Evolutionary conservation across 2,888 invertebrate species (phyloP), one percentile per base, ranked within the genome.

Genomic region (Adineta ricciae): DNA sequence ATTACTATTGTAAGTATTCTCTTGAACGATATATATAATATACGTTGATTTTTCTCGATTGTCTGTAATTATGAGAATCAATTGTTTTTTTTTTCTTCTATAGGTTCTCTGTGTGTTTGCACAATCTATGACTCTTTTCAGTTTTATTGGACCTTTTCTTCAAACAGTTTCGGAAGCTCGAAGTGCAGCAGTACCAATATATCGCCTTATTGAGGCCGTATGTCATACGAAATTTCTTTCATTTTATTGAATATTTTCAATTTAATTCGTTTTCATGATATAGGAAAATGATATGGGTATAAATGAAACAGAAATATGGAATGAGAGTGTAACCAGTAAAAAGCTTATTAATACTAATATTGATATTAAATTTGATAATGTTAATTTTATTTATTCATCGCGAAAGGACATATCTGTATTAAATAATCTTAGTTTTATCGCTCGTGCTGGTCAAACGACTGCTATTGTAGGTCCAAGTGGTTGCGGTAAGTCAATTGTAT

Each of bases 311-410:
- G 52, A 52, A 11, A 11, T 52, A 52, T 52, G 52, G 52, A 21
- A 52, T 24, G 52, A 52, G 4, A 24, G 2, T 4, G 11, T 3
- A 50, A 3, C 1, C 24, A 49, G 14, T 49, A 21, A 11, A 52
- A 1, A 52, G 24, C 11, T 11, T 0, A 21, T 52, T 52, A 21
- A 21, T 52, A 52, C 24, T 7, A 21, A 21, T 52, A 24, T 97
- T 0, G 93, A 93, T 19, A 95, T 98, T 87, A 93, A 93, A n/a
- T n/a, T n/a, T n/a, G n/a, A n/a, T n/a, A n/a, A n/a, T n/a, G n/a
- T n/a, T n/a, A n/a, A n/a, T n/a, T n/a, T n/a, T n/a, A n/a, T n/a
- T n/a, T n/a, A n/a, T n/a, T n/a, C n/a, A n/a, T n/a, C n/a, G n/a
- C n/a, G n/a, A n/a, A n/a, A n/a, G n/a, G n/a, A n/a, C n/a, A n/a